Conservation (phyloP, 2,888 invertebrate genomes). For the Spodoptera picta region DNA sequence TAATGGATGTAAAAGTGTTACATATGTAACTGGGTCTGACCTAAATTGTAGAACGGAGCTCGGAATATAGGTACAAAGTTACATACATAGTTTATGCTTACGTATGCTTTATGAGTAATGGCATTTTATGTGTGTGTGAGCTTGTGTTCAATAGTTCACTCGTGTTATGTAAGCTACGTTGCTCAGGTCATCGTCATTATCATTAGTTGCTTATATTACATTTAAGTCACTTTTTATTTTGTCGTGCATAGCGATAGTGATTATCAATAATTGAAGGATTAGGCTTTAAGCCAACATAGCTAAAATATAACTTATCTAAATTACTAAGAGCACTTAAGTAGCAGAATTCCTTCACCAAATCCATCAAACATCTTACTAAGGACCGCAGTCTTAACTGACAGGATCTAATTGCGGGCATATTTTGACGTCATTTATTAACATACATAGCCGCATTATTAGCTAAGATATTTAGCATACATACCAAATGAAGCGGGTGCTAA, state of each 20-base stretch:
- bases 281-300: too few relatives aligned
- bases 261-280: too few relatives aligned
- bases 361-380: conserved; percentile 21
- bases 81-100: conserved; percentile 8
- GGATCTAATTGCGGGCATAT: conserved; percentile 39
- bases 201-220: too few relatives aligned
- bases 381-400: conserved; percentile 32
- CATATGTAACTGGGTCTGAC: conserved; percentile 39
- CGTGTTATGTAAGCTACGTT: too few relatives aligned
- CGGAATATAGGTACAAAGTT: conserved; percentile 1
- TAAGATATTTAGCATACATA: conserved; percentile 57
- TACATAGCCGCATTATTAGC: conserved; percentile 33
- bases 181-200: too few relatives aligned
- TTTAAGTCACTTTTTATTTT: too few relatives aligned
- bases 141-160: too few relatives aligned
- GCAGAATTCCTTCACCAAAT: conserved; percentile 4
- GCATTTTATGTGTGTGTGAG: not conserved
- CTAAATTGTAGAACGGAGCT: conserved; percentile 39
- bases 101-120: conserved; percentile 6
- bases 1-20: conserved; percentile 44
- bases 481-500: conserved; percentile 60
- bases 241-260: too few relatives aligned
- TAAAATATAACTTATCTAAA: too few relatives aligned
- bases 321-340: too few relatives aligned
- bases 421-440: conserved; percentile 49